Conservation (phyloP, 2,888 invertebrate species). For the Lymantria dispar region DNA sequence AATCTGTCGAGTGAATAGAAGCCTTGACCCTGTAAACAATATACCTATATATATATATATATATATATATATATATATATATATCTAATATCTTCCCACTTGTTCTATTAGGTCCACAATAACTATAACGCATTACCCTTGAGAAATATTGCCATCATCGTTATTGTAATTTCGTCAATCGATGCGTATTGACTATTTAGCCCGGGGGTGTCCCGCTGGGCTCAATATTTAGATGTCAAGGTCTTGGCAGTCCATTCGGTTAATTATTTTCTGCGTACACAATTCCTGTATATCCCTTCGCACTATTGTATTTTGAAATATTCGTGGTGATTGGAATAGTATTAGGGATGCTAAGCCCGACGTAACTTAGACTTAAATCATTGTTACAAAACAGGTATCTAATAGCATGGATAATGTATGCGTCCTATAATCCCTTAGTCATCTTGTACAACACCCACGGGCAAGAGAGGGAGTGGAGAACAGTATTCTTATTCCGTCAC, state of each 20-base stretch:
- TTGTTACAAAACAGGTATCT: too few species aligned
- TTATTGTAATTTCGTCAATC: constrained; percentile 24
- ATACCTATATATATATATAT: too few species aligned
- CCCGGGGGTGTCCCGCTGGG: constrained; percentile 33
- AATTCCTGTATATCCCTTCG: neutral
- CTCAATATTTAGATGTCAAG: constrained; percentile 48
- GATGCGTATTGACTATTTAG: constrained; percentile 46
- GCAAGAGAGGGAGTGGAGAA: too few species aligned
- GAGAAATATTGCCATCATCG: constrained; percentile 10
- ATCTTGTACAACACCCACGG: too few species aligned
- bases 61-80: too few species aligned
- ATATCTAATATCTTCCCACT: neutral
- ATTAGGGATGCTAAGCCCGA: too few species aligned
- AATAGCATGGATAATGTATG: too few species aligned
- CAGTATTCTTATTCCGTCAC: too few species aligned
- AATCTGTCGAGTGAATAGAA: too few species aligned
- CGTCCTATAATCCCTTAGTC: too few species aligned
- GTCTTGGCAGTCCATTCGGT: constrained; percentile 18
- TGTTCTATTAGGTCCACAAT: constrained; percentile 7
- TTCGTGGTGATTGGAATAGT: too few species aligned
- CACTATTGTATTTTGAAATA: neutral
- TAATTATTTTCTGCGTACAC: constrained; percentile 3
- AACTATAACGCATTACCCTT: constrained; percentile 32
- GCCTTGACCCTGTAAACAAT: constrained; percentile 4
- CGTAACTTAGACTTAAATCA: too few species aligned